Evolutionary conservation across 2,888 invertebrate genomes (phyloP).

Genomic region (Mesochorus sp.): DNA sequence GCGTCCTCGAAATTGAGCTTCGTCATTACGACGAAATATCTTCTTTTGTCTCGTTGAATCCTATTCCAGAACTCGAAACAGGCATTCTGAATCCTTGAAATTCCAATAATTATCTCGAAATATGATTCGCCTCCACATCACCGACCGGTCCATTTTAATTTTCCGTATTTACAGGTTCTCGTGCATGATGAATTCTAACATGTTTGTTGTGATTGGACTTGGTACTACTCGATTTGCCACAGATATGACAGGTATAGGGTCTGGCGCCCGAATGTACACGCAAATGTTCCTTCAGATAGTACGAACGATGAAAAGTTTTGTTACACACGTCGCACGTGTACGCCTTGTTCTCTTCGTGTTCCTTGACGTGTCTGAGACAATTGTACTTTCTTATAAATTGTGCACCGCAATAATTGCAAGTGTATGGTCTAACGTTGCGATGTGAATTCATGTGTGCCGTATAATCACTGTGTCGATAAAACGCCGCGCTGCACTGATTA

Average conservation of each 20-base stretch:
- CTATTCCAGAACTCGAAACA: too few relatives aligned
- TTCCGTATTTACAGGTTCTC: constrained; percentile 93
- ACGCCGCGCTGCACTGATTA: constrained; percentile 91
- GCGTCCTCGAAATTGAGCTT: too few relatives aligned
- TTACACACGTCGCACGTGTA: constrained; percentile 90
- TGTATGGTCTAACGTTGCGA: constrained; percentile 91
- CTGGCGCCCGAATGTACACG: constrained; percentile 92
- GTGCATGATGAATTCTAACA: constrained; percentile 93
- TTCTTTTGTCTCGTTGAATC: too few relatives aligned
- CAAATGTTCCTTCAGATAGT: constrained; percentile 94
- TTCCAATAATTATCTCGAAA: too few relatives aligned
- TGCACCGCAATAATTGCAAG: constrained; percentile 94
- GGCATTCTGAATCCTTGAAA: too few relatives aligned
- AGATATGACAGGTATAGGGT: constrained; percentile 93
- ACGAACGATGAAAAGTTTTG: constrained; percentile 93
- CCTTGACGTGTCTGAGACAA: constrained; percentile 92
- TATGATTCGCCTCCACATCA: not conserved
- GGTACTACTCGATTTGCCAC: constrained; percentile 94
- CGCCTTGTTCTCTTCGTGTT: constrained; percentile 91
- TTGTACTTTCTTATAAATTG: constrained; percentile 95
- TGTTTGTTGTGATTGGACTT: constrained; percentile 96
- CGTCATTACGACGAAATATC: too few relatives aligned
- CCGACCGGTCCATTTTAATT: too few relatives aligned
- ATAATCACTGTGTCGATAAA: constrained; percentile 91
- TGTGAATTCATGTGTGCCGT: constrained; percentile 93